Conservation (phyloP, 64 coral and sea anemone species). For the Dendronephthya gigantea region DNA sequence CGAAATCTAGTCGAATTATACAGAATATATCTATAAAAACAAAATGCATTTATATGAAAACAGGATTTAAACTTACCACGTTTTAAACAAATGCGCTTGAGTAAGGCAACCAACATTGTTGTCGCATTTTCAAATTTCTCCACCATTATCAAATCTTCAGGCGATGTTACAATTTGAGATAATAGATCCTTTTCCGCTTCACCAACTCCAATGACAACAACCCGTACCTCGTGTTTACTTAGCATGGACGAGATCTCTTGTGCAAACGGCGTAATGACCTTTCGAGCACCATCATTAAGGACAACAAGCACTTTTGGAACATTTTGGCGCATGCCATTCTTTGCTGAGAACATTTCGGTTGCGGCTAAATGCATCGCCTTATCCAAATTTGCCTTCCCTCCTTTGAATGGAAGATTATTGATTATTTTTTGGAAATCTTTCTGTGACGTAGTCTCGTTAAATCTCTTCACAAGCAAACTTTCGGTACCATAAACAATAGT, state of each 20-base stretch:
- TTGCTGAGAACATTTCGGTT: neutral
- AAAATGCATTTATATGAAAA: too few species aligned
- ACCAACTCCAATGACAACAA: neutral
- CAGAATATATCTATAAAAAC: too few species aligned
- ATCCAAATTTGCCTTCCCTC: neutral
- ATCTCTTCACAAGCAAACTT: constrained; percentile 24
- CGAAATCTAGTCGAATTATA: neutral
- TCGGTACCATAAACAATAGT: constrained; percentile 43
- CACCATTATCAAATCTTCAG: neutral
- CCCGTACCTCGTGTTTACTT: neutral
- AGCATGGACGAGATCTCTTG: neutral
- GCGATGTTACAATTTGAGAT: neutral
- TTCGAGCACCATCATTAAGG: constrained; percentile 9
- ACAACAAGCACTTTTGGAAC: neutral
- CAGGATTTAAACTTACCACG: neutral
- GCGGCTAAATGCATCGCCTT: neutral
- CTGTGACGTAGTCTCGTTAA: neutral
- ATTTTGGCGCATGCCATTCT: neutral
- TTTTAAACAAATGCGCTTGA: neutral
- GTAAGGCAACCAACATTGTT: neutral
- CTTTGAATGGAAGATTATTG: neutral
- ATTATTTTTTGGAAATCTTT: neutral
- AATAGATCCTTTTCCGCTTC: neutral
- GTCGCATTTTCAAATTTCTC: neutral
- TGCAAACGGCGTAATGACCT: neutral